Percentiles rank a stretch among this genome's conserved stretches.
Evolutionary conservation across 2,113 vertebrate genomes (phyloP).

Genomic region (Proterorhinus semilunaris): DNA sequence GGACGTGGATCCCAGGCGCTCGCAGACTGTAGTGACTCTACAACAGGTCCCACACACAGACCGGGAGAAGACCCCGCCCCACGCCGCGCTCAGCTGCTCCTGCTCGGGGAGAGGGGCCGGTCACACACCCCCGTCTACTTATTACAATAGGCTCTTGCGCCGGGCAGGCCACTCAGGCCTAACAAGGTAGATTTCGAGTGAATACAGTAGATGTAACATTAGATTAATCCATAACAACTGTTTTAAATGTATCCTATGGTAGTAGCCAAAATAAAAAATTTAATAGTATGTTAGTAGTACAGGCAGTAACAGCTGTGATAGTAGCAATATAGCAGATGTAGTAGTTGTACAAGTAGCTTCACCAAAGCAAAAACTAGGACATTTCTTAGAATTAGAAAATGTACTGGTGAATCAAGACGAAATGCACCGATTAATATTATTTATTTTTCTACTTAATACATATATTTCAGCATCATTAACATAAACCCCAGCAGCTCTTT

Average conservation of each 20-base stretch:
- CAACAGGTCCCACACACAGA: conserved; percentile 58
- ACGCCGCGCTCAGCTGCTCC: conserved; percentile 23
- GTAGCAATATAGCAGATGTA: no score
- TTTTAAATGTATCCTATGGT: no score
- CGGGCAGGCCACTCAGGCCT: no score
- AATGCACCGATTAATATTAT: neutral
- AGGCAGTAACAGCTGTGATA: no score
- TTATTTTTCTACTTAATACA: conserved; percentile 7
- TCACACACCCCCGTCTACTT: neutral
- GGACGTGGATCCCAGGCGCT: neutral
- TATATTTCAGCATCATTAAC: conserved; percentile 4
- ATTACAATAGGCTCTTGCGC: no score
- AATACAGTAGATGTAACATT: no score
- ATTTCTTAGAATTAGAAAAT: neutral
- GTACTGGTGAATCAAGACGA: neutral
- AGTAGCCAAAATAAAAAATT: no score
- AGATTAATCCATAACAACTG: no score
- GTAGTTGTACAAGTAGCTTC: no score
- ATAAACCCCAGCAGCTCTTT: neutral
- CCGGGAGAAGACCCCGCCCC: conserved; percentile 53
- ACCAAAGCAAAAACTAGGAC: no score
- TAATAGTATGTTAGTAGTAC: no score
- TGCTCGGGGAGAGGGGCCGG: neutral
- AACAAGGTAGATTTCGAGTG: no score
- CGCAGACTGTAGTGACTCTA: conserved; percentile 18